Base-by-base conservation (phyloP, 2,888 invertebrate genomes). In the Epiperipatus broadwayi region DNA sequence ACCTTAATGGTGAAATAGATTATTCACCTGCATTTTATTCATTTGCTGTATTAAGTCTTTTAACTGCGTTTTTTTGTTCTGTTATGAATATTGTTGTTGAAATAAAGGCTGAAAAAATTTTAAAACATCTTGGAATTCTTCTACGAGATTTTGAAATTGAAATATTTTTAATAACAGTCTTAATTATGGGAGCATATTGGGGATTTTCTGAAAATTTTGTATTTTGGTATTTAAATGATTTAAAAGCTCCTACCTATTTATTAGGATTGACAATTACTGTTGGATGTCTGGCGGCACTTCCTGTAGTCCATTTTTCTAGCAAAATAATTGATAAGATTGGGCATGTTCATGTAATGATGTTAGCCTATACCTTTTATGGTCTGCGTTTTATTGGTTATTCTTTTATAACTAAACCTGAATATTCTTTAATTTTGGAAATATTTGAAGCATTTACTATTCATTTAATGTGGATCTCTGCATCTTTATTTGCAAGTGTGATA, bases 391-490 rank as follows among this genome's bases (percentile, higher is more conserved):
- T 78, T 49, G n/a, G n/a, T n/a, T n/a, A n/a, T n/a, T n/a, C n/a
- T n/a, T n/a, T n/a, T n/a, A n/a, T n/a, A n/a, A n/a, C n/a, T n/a
- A n/a, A n/a, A n/a, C n/a, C n/a, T n/a, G n/a, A n/a, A n/a, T n/a
- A n/a, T n/a, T n/a, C n/a, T n/a, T n/a, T n/a, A n/a, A n/a, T n/a
- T n/a, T n/a, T n/a, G n/a, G n/a, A n/a, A 35, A 78, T 78, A 0
- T 72, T 81, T 70, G 81, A 81, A 59, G 76, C 80, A 0, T 60
- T 81, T 12, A 79, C 80, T 0, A 78, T 79, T 18, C 80, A 81
- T 52, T 61, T 85, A 46, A 79, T 84, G 79, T 84, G 81, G 77
- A 80, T 83, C 12, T 79, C 85, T 25, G 81, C 81, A 1, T 78
- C 83, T 4, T 80, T 81, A 0, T 83, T 84, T 57, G 81, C 80